Conservation (phyloP, 2,113 vertebrate genomes). For the Nyctibius bracteatus region DNA sequence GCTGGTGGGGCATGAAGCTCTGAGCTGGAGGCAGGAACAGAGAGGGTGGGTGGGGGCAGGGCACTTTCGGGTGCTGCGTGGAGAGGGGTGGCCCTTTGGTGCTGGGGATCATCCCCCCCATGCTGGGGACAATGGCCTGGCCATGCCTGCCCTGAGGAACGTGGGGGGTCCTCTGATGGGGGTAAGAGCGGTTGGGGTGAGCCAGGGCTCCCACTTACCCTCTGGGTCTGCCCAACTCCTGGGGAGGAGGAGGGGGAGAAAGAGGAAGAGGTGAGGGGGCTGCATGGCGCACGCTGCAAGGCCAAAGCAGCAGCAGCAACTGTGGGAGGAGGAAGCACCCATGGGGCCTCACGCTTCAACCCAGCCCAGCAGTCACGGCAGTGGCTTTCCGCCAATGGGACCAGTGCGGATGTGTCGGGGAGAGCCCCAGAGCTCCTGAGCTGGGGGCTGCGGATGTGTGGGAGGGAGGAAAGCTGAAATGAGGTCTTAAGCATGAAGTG, state of each 20-base stretch:
- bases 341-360: fast-evolving
- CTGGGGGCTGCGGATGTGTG: fast-evolving
- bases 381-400: background rate
- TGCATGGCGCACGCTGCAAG: background rate
- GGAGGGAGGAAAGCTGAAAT: background rate
- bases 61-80: fast-evolving
- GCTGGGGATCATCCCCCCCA: background rate
- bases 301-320: background rate
- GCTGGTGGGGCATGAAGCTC: background rate
- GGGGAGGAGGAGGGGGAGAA: background rate
- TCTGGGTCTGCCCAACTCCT: background rate
- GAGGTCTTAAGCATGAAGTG: background rate
- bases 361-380: background rate
- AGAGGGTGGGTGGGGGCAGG: background rate
- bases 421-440: background rate
- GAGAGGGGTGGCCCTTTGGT: background rate
- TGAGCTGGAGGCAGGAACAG: background rate
- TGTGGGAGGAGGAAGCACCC: background rate
- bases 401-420: fast-evolving
- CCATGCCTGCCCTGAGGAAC: background rate
- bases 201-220: constrained; percentile 17
- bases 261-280: background rate
- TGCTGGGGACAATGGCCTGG: background rate
- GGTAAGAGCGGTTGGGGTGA: background rate
- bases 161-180: background rate